Conservation (phyloP, 2,113 vertebrate genomes). For the Lasiurus borealis region DNA sequence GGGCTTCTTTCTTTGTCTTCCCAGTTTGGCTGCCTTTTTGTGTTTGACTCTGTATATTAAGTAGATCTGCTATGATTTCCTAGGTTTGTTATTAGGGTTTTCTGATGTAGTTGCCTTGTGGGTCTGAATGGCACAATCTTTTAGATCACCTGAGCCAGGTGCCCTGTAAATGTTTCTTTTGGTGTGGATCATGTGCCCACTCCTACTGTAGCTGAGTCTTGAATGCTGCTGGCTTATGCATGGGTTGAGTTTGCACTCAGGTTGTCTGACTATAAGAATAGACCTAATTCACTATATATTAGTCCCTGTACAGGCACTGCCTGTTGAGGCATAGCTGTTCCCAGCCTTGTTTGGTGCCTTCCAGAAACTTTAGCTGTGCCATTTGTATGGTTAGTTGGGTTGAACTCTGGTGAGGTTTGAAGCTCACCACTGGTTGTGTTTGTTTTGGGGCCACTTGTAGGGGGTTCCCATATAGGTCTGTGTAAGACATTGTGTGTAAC, state of each 20-base stretch:
- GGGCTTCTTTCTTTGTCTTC: neutral
- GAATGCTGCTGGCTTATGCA: neutral
- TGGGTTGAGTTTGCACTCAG: neutral
- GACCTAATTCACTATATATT: neutral
- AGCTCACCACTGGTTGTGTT: neutral
- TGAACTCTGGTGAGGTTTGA: neutral
- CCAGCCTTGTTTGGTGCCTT: neutral
- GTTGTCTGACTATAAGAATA: neutral
- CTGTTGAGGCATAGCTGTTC: neutral
- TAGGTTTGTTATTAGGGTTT: neutral
- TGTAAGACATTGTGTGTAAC: neutral
- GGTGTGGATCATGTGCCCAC: neutral
- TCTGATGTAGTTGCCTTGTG: neutral
- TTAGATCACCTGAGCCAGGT: neutral
- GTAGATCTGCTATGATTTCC: neutral
- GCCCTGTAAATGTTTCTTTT: neutral
- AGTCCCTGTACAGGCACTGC: neutral
- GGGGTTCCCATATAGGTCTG: neutral
- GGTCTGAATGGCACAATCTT: neutral
- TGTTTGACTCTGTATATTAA: neutral
- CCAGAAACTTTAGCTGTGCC: neutral
- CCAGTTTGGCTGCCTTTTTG: neutral
- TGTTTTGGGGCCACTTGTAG: neutral
- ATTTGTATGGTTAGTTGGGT: neutral
- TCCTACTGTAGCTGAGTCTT: neutral